These are phyloP conservation scores for Pterobdella sp. DNA, from an alignment of 2,888 invertebrate genomes.

Conservation along the genomic window DNA sequence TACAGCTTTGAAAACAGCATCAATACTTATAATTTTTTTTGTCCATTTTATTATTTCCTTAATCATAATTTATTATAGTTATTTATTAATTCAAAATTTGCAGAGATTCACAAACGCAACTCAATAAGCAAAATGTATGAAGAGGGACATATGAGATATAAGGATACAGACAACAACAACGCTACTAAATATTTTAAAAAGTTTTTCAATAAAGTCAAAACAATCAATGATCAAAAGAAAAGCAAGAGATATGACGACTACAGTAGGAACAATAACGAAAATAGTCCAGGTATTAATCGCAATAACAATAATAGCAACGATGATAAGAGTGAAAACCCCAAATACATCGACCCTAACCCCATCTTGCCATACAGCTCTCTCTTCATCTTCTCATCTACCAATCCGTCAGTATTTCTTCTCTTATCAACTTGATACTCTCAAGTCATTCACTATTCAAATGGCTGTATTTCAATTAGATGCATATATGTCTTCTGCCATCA, in stretches of 20 bases:
- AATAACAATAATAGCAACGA: neutral
- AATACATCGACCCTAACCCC: slow-evolving; percentile 7
- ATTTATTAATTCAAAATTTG: too few species aligned
- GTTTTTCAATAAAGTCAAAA: neutral
- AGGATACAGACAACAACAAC: neutral
- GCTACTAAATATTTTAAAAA: neutral
- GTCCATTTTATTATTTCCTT: too few species aligned
- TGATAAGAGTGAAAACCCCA: neutral
- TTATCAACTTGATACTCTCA: too few species aligned
- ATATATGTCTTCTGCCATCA: too few species aligned
- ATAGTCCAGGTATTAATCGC: neutral
- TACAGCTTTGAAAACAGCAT: too few species aligned
- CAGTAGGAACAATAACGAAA: neutral
- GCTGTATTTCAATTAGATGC: too few species aligned
- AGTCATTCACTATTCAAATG: too few species aligned
- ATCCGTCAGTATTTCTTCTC: slow-evolving; percentile 92
- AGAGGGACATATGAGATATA: neutral
- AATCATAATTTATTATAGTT: too few species aligned
- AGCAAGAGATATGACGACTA: neutral
- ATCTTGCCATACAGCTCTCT: slow-evolving; percentile 89
- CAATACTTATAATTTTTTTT: too few species aligned
- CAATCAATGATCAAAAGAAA: neutral
- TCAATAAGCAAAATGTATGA: neutral
- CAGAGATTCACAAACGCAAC: slow-evolving; percentile 1
- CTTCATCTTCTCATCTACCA: slow-evolving; percentile 97